These are phyloP conservation scores for Eulemur albifrons DNA, from an alignment of 2,797 vertebrate genomes.

Conservation along the genomic window DNA sequence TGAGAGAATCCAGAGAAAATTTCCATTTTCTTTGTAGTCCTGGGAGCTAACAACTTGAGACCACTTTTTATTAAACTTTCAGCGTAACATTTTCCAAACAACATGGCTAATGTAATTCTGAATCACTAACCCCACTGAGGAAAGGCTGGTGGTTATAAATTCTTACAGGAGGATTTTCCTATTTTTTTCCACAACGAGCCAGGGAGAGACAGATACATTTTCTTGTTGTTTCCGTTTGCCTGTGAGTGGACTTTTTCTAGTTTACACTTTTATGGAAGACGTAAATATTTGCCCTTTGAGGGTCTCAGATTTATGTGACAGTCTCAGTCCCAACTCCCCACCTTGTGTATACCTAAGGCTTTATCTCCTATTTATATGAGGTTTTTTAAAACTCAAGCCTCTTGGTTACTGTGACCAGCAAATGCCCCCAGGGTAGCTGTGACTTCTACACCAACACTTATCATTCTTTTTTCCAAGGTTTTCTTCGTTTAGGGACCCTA, in stretches of 20 bases:
- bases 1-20: constrained; percentile 16
- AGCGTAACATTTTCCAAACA: constrained; percentile 21
- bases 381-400: constrained; percentile 6
- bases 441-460: neutral
- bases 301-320: neutral
- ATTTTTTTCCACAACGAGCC: constrained; percentile 6
- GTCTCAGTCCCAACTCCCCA: neutral
- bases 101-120: neutral
- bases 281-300: neutral
- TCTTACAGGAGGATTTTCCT: neutral
- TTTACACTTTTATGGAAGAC: neutral
- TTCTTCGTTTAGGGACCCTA: constrained; percentile 22
- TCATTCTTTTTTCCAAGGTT: neutral
- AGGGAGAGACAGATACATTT: neutral
- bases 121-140: neutral
- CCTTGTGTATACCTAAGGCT: neutral
- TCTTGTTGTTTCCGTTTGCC: constrained; percentile 16
- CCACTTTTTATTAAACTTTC: constrained; percentile 30
- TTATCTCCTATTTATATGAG: constrained; percentile 10
- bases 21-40: neutral
- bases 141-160: neutral
- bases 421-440: neutral
- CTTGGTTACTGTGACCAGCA: constrained; percentile 17
- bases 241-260: neutral
- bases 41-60: neutral